Conservation (phyloP, 1,140 invertebrate species). For the Monochamus saltuarius region DNA sequence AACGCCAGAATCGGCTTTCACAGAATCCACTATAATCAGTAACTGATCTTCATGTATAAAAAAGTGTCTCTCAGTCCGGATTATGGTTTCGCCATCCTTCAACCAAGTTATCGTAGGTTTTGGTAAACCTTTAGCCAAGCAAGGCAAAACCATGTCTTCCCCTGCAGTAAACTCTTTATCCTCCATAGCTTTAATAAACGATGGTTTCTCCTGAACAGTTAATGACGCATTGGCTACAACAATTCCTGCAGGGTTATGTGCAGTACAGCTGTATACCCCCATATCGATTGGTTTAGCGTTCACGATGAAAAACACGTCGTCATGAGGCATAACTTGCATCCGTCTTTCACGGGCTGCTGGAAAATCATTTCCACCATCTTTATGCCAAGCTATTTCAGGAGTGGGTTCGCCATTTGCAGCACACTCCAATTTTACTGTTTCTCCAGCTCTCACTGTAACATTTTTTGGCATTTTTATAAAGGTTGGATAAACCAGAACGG, state of each 20-base stretch:
- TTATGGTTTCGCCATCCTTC: constrained; percentile 77
- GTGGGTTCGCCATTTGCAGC: constrained; percentile 84
- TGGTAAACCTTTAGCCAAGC: constrained; percentile 82
- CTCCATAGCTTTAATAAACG: constrained; percentile 81
- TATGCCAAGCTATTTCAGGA: constrained; percentile 89
- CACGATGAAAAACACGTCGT: constrained; percentile 90
- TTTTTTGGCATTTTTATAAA: constrained; percentile 85
- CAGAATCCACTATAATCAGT: constrained; percentile 81
- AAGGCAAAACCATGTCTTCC: constrained; percentile 81
- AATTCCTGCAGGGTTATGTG: constrained; percentile 83
- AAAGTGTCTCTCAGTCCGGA: constrained; percentile 71
- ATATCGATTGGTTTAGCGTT: constrained; percentile 85
- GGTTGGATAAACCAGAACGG: constrained; percentile 83
- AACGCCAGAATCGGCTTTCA: constrained; percentile 73
- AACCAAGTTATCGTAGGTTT: constrained; percentile 86
- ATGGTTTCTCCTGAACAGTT: constrained; percentile 71
- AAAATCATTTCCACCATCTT: constrained; percentile 93
- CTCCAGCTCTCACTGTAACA: constrained; percentile 80
- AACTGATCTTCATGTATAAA: constrained; percentile 84
- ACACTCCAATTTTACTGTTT: constrained; percentile 87
- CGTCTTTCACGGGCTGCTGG: constrained; percentile 90
- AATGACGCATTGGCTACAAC: constrained; percentile 76
- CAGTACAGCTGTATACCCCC: constrained; percentile 92
- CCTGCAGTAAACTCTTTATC: constrained; percentile 75
- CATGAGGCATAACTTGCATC: constrained; percentile 88